Base-by-base conservation (phyloP, 2,888 invertebrate species). In the Ecdyonurus torrentis region DNA sequence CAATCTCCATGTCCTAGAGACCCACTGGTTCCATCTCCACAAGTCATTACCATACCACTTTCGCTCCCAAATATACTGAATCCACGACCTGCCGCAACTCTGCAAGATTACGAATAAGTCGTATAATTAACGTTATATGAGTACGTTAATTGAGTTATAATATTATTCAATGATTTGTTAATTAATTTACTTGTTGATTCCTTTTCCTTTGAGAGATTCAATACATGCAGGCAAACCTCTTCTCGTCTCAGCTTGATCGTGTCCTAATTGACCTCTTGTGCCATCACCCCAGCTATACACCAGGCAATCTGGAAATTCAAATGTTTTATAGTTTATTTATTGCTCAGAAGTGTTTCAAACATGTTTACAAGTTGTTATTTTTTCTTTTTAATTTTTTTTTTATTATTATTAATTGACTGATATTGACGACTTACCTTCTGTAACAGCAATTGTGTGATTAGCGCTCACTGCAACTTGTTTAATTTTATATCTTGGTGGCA, bases 221-320 rank as follows among this genome's bases (percentile, higher is more conserved):
- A 86, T 79, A 63, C 79, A 75, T 59, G 76, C 76, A 0, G 87
- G 86, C 69, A 77, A 77, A 59, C 77, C 76, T 64, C 77, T 75
- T 75, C 79, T 81, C 1, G 74, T 72, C 66, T 78, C 76, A 7
- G 76, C 68, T 3, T 75, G 73, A 23, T 78, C 79, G 53, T 79
- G 75, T 0, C 85, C 87, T 59, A 88, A 74, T 71, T 87, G 85
- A 1, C 87, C 87, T 69, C 78, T 76, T 5, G 74, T 72, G 22
- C 84, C 84, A 69, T 82, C 81, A 20, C 87, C 87, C 86, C 87
- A 87, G 0, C 82, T 79, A 70, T 81, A 87, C 1, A 85, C 83
- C 52, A 80, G 74, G 23, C 79, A 78, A 70, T 86, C 85, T 74
- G 63, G 0, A 65, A 65, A 37, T 22, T n/a, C n/a, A n/a, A n/a